Conservation (phyloP, 2,888 invertebrate species). For the Eumerus sabulonum region DNA sequence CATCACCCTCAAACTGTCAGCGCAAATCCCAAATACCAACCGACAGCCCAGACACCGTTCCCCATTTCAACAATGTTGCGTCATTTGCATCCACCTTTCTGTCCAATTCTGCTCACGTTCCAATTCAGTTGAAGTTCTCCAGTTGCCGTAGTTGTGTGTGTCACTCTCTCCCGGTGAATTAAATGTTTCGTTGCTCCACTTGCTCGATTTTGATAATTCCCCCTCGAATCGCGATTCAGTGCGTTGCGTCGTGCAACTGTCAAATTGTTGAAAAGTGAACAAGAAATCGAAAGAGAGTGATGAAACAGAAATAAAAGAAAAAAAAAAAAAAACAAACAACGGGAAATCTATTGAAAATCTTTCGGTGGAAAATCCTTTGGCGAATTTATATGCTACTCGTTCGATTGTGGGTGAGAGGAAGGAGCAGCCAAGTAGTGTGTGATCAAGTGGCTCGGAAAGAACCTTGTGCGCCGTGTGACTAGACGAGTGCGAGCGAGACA, state of each 20-base stretch:
- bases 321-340: slow-evolving; percentile 4
- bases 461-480: slow-evolving; percentile 55
- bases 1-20: slow-evolving; percentile 16
- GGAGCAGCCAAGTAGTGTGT: slow-evolving; percentile 34
- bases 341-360: too few species aligned
- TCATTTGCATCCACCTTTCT: slow-evolving; percentile 38
- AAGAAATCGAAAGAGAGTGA: background rate
- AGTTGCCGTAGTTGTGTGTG: slow-evolving; percentile 43
- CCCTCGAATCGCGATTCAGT: too few species aligned
- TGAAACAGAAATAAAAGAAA: slow-evolving; percentile 13
- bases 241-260: slow-evolving; percentile 1
- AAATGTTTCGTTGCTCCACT: too few species aligned
- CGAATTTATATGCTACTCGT: slow-evolving; percentile 36
- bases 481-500: slow-evolving; percentile 48
- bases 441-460: slow-evolving; percentile 65
- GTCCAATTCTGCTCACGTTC: slow-evolving; percentile 45
- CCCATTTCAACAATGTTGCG: slow-evolving; percentile 24
- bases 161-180: too few species aligned
- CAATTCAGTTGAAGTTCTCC: slow-evolving; percentile 56
- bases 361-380: slow-evolving; percentile 2
- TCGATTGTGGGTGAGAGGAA: slow-evolving; percentile 2
- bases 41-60: slow-evolving; percentile 21
- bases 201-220: slow-evolving; percentile 16
- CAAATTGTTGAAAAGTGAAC: background rate
- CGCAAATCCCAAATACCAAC: too few species aligned